Percentiles rank a stretch among this genome's conserved stretches.
Conservation (phyloP, 30 jellyfish, hydroid and myxozoan genomes). For the Aurelia aurita complex sp. Pacific region DNA sequence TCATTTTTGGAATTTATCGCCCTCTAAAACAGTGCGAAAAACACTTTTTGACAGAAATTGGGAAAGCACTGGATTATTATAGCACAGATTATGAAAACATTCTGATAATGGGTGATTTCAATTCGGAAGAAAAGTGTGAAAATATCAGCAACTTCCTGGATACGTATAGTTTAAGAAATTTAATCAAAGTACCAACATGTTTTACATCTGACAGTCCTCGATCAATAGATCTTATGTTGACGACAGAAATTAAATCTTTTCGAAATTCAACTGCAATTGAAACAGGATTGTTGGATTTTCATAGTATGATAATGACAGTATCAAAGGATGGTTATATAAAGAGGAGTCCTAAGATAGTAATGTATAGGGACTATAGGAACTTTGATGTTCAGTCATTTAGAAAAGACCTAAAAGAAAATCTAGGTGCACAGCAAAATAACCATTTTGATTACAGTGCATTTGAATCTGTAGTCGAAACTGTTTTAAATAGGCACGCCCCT, state of each 20-base stretch:
- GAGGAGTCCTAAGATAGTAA: conserved; percentile 23
- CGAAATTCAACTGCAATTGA: conserved; percentile 9
- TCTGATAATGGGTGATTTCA: conserved; percentile 39
- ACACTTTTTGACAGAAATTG: conserved; percentile 49
- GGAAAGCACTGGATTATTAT: conserved; percentile 45
- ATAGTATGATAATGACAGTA: conserved; percentile 10
- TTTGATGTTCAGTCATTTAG: not conserved
- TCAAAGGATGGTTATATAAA: conserved; percentile 11
- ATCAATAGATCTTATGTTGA: conserved; percentile 12
- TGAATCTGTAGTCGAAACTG: not conserved
- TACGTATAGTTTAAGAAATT: conserved; percentile 2
- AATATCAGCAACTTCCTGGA: conserved; percentile 14
- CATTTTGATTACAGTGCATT: not conserved
- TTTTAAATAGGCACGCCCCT: conserved; percentile 3
- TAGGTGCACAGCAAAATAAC: not conserved
- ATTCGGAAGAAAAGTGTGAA: conserved; percentile 4
- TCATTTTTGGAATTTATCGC: conserved; percentile 39
- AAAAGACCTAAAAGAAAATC: not conserved
- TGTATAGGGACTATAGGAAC: conserved; percentile 7
- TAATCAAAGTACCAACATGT: conserved; percentile 37
- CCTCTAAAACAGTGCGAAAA: conserved; percentile 27
- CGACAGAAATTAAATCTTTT: conserved; percentile 1
- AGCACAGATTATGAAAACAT: conserved; percentile 29
- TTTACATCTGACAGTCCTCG: conserved; percentile 28
- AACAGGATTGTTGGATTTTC: conserved; percentile 17